Conservation (phyloP, 2,113 vertebrate genomes). For the Microtus oregoni region DNA sequence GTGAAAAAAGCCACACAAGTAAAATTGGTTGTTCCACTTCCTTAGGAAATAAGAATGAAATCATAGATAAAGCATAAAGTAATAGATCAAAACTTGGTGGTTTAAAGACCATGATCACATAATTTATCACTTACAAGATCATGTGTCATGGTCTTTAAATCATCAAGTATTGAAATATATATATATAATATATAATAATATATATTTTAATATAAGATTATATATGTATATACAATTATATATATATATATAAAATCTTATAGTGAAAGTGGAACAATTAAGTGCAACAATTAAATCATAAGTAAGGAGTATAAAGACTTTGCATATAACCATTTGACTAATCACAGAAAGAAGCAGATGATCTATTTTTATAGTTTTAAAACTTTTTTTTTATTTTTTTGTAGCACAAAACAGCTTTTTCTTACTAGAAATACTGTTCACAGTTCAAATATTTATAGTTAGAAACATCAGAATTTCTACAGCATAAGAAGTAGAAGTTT, state of each 20-base stretch:
- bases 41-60: neutral
- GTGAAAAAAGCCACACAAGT: neutral
- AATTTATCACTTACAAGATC: neutral
- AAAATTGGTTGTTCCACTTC: neutral
- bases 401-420: neutral
- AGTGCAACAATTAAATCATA: neutral
- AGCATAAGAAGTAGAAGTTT: neutral
- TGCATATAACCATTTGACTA: neutral
- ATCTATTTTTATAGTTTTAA: neutral
- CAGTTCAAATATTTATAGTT: neutral
- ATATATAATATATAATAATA: neutral
- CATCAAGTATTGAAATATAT: neutral
- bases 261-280: neutral
- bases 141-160: neutral
- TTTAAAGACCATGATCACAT: neutral
- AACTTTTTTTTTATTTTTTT: neutral
- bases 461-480: neutral
- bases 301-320: neutral
- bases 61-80: neutral
- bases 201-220: neutral
- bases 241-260: neutral
- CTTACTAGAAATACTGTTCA: conserved; percentile 1
- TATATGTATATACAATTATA: neutral
- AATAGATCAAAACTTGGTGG: neutral
- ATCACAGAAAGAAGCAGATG: neutral